phyloP scores from a whole-genome alignment of 2,888 invertebrate genomes.

The Pyrochroa serraticornis region DNA sequence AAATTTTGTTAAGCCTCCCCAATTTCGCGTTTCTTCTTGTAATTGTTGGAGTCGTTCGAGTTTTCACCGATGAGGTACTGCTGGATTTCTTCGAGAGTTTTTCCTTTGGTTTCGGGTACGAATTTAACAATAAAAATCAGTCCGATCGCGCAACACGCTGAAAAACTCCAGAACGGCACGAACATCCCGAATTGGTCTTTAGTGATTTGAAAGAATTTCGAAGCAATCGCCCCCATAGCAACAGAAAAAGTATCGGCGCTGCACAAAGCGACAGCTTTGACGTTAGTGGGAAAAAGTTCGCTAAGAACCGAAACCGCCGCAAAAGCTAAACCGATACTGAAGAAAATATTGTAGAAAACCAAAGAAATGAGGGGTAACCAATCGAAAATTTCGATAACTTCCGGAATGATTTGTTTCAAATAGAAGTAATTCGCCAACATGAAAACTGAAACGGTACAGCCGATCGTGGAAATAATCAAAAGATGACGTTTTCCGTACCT shows the following conservation, averaged over 20 bases:
- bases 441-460: constrained; percentile 56
- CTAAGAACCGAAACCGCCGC: constrained; percentile 61
- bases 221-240: constrained; percentile 58
- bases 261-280: constrained; percentile 63
- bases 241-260: constrained; percentile 63
- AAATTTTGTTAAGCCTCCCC: not conserved
- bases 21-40: constrained; percentile 16
- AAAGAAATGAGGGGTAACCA: constrained; percentile 61
- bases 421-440: constrained; percentile 58
- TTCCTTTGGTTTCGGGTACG: constrained; percentile 74
- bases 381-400: constrained; percentile 49
- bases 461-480: constrained; percentile 62
- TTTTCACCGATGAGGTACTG: constrained; percentile 61
- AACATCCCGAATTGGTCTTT: constrained; percentile 65
- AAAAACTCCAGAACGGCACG: constrained; percentile 70
- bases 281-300: constrained; percentile 63
- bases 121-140: constrained; percentile 64
- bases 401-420: constrained; percentile 53
- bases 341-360: constrained; percentile 60
- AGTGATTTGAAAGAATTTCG: constrained; percentile 60
- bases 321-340: constrained; percentile 61
- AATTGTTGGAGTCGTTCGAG: constrained; percentile 5
- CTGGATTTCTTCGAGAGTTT: constrained; percentile 71
- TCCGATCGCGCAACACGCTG: constrained; percentile 65
- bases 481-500: constrained; percentile 69